A percentile compares a stretch with the other conserved stretches of the same genome.
phyloP scores from a whole-genome alignment of 2,888 invertebrate species.

The Limnephilus lunatus region DNA sequence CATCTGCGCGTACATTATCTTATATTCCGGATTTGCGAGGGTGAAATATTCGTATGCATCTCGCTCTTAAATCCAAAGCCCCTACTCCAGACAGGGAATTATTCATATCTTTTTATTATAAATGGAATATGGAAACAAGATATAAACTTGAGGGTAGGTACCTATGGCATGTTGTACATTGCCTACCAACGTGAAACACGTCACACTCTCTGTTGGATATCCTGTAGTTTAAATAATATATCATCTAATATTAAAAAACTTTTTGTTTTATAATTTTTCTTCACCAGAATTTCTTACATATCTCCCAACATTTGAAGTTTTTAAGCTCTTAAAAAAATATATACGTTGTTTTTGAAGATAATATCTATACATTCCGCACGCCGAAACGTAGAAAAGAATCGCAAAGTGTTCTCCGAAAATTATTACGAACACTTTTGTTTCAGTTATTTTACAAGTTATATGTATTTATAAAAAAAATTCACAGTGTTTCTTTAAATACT shows the following conservation, averaged over 20 bases:
- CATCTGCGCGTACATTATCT: constrained; percentile 26
- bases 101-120: constrained; percentile 64
- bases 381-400: too few species aligned
- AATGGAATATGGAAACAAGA: constrained; percentile 61
- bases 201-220: not conserved
- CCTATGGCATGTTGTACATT: not conserved
- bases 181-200: not conserved
- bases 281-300: too few species aligned
- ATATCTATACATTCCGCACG: too few species aligned
- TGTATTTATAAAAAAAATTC: too few species aligned
- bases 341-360: too few species aligned
- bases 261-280: too few species aligned
- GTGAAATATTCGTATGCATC: constrained; percentile 40
- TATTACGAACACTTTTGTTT: too few species aligned
- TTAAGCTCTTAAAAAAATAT: too few species aligned
- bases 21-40: constrained; percentile 43
- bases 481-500: too few species aligned
- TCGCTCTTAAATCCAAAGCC: constrained; percentile 44
- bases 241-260: not conserved
- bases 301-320: too few species aligned
- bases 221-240: not conserved
- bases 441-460: too few species aligned
- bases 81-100: constrained; percentile 55
- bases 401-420: too few species aligned
- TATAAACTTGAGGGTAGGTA: not conserved